Evolutionary conservation across 1,140 invertebrate genomes (phyloP), one percentile per base, ranked within the genome.

Genomic region (Triops longicaudatus): DNA sequence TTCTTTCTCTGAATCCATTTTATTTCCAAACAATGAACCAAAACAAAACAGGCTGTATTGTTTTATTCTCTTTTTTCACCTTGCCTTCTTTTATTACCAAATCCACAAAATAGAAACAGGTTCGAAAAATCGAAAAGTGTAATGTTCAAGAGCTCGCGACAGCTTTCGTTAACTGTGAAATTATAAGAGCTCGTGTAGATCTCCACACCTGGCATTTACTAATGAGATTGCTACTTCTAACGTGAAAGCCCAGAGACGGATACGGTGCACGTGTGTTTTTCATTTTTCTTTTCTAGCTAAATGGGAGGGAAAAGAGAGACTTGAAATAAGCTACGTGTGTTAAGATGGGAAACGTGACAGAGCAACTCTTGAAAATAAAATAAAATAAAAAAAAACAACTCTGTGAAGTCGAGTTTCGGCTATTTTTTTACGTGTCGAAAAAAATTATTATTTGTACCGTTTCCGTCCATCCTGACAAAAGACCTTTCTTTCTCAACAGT

Each of bases 301-400:
- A 37, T 37, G 50, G 50, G 50, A 22, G 14, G 22, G 50, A 63
- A 63, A 22, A 22, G 22, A 22, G 50, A 63, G 22, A 63, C 14
- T 17, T 63, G 50, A 9, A 63, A 63, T 22, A 63, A n/a, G n/a
- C 50, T n/a, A 63, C 50, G 50, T n/a, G 50, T 63, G 17, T 22
- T 63, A 63, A 63, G 50, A 63, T 17, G 50, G 22, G 50, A 63
- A 63, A 63, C 50, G 50, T 63, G 50, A 63, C 50, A 22, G 50
- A 22, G 50, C 22, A 63, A 63, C 50, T 4, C 7, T 17, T 22
- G 14, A 22, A 12, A 63, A 63, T 1, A 17, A 44, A 11, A 44
- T 11, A 63, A 17, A 63, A 14, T 63, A 17, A n/a, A n/a, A 63
- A 22, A 63, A 63, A 14, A 6, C 7, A 22, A 6, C 14, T 14